phyloP scores from a whole-genome alignment of 2,113 vertebrate species.

The Perca fluviatilis region DNA sequence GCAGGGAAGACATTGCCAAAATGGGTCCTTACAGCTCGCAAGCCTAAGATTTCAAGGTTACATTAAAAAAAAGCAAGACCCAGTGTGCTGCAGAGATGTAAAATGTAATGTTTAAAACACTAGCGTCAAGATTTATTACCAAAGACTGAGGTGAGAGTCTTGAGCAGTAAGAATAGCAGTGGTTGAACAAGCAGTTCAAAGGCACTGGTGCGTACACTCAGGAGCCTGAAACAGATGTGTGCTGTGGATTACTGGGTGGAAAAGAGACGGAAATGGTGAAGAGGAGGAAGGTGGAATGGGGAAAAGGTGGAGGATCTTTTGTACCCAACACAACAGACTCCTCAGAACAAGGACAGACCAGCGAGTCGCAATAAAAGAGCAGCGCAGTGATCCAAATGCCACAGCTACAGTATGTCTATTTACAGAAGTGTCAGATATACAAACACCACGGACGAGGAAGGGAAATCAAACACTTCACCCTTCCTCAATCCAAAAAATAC shows the following conservation, averaged over 20 bases:
- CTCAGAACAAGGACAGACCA: slow-evolving; percentile 13
- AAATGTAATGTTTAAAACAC: slow-evolving; percentile 48
- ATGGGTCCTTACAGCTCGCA: slow-evolving; percentile 42
- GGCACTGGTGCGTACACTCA: slow-evolving; percentile 27
- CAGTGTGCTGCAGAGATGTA: slow-evolving; percentile 27
- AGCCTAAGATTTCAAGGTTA: slow-evolving; percentile 68
- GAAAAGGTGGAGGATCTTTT: slow-evolving; percentile 21
- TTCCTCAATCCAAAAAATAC: slow-evolving; percentile 24
- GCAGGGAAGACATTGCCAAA: slow-evolving; percentile 66
- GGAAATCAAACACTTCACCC: slow-evolving; percentile 39
- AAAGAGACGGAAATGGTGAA: slow-evolving; percentile 42
- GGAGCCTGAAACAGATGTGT: slow-evolving; percentile 74
- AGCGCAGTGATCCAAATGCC: slow-evolving; percentile 41
- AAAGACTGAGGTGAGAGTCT: slow-evolving; percentile 42
- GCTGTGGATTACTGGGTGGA: slow-evolving; percentile 49
- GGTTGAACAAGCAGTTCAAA: slow-evolving; percentile 65
- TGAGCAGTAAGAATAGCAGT: slow-evolving; percentile 36
- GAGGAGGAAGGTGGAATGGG: slow-evolving; percentile 18
- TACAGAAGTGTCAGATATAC: slow-evolving; percentile 63
- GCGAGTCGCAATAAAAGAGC: slow-evolving; percentile 11
- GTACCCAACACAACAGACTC: slow-evolving; percentile 4
- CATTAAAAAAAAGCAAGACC: slow-evolving; percentile 40
- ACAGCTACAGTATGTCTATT: slow-evolving; percentile 50
- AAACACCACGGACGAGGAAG: slow-evolving; percentile 45
- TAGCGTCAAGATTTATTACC: slow-evolving; percentile 65